Evolutionary conservation across 2,888 invertebrate species (phyloP).

Genomic region (Hecatera dysodea): DNA sequence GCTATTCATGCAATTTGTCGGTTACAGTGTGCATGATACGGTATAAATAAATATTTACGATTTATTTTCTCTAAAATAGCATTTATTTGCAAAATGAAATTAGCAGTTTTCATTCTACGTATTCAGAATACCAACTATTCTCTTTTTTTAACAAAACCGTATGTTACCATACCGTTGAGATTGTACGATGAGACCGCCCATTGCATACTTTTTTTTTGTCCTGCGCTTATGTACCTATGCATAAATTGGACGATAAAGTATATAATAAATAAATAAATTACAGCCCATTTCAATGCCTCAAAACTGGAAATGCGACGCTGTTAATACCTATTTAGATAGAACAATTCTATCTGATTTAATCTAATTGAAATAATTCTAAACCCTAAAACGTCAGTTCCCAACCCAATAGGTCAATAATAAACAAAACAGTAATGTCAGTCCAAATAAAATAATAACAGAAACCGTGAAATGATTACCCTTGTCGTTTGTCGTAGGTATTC

Average conservation of each 20-base stretch:
- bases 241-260: too few relatives aligned
- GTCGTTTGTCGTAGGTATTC: background rate
- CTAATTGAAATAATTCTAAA: too few relatives aligned
- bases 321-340: too few relatives aligned
- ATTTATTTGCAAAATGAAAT: background rate
- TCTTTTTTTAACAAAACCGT: background rate
- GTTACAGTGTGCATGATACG: constrained; percentile 16
- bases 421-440: background rate
- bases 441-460: constrained; percentile 1
- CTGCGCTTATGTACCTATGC: too few relatives aligned
- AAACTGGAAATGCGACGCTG: too few relatives aligned
- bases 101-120: background rate
- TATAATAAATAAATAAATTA: too few relatives aligned
- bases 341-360: too few relatives aligned
- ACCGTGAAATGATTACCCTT: background rate
- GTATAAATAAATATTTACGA: background rate
- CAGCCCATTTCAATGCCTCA: too few relatives aligned
- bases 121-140: background rate
- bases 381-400: background rate
- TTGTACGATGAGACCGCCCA: too few relatives aligned
- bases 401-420: background rate
- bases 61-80: too few relatives aligned
- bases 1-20: constrained; percentile 62
- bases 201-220: too few relatives aligned
- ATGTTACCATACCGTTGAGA: too few relatives aligned